These are phyloP conservation scores for Stichodactyla mertensii DNA, from an alignment of 64 coral and sea anemone species.

Conservation along the genomic window DNA sequence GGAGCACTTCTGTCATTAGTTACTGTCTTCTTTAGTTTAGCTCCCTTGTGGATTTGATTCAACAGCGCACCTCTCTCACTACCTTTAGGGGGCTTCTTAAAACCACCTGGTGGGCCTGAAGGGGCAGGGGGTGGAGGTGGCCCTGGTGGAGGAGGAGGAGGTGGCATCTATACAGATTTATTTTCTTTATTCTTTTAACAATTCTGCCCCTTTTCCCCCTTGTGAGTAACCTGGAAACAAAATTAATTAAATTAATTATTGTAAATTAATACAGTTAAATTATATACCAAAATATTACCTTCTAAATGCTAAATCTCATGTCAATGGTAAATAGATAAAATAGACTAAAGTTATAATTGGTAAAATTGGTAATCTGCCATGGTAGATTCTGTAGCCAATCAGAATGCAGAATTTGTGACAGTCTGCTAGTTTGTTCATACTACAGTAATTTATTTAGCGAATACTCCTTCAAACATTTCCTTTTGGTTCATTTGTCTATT, in stretches of 20 bases:
- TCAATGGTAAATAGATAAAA: no score
- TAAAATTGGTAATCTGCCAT: no score
- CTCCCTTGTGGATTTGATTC: conserved; percentile 79
- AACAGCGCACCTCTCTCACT: conserved; percentile 65
- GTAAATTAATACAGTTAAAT: background rate
- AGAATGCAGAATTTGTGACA: no score
- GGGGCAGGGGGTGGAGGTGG: conserved; percentile 67
- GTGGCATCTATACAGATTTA: conserved; percentile 31
- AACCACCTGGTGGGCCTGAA: conserved; percentile 45
- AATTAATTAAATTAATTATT: no score
- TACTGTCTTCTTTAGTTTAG: conserved; percentile 75
- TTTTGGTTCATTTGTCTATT: no score
- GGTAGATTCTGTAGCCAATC: no score
- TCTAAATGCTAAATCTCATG: no score
- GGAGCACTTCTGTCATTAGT: conserved; percentile 93
- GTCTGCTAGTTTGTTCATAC: no score
- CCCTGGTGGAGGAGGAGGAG: conserved; percentile 47
- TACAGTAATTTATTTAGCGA: no score
- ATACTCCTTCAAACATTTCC: no score
- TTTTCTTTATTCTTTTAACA: background rate
- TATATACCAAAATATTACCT: background rate
- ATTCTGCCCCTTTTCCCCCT: background rate
- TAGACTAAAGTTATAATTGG: no score
- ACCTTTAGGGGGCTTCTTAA: conserved; percentile 53
- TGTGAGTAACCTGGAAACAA: background rate